A percentile compares a stretch with the other conserved stretches of the same genome.
Conservation (phyloP, 2,888 invertebrate species). For the Rhingia campestris region DNA sequence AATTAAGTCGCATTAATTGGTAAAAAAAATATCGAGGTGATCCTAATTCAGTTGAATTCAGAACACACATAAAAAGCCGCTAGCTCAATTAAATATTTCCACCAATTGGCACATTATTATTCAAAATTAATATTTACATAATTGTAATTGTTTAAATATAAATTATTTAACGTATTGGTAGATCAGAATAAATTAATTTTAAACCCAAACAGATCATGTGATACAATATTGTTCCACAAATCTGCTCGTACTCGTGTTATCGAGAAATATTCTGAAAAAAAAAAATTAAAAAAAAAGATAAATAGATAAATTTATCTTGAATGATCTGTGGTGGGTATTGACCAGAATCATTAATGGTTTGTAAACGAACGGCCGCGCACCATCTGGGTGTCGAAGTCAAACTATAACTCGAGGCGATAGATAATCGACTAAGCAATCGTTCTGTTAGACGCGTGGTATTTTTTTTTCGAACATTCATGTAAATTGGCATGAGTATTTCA, state of each 20-base stretch:
- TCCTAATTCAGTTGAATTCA: no score
- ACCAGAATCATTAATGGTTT: slow-evolving; percentile 23
- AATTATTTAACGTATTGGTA: no score
- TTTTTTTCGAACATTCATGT: neutral
- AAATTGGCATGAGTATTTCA: slow-evolving; percentile 3
- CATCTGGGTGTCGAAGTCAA: slow-evolving; percentile 8
- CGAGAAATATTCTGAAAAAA: slow-evolving; percentile 10
- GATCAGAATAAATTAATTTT: no score
- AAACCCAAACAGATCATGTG: no score
- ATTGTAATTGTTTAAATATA: no score
- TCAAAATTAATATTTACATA: no score
- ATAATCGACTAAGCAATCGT: slow-evolving; percentile 8
- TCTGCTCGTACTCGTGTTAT: neutral
- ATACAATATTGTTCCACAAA: no score
- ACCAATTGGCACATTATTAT: no score
- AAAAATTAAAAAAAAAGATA: neutral
- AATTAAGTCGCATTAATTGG: no score
- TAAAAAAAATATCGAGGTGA: no score
- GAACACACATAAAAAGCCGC: no score
- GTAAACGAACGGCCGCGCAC: neutral
- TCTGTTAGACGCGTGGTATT: slow-evolving; percentile 5
- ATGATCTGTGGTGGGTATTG: slow-evolving; percentile 18
- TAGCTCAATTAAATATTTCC: no score
- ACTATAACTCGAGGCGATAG: slow-evolving; percentile 21
- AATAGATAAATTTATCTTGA: neutral